Conservation (phyloP, 2,888 invertebrate species). For the Scaptomyza reducta region DNA sequence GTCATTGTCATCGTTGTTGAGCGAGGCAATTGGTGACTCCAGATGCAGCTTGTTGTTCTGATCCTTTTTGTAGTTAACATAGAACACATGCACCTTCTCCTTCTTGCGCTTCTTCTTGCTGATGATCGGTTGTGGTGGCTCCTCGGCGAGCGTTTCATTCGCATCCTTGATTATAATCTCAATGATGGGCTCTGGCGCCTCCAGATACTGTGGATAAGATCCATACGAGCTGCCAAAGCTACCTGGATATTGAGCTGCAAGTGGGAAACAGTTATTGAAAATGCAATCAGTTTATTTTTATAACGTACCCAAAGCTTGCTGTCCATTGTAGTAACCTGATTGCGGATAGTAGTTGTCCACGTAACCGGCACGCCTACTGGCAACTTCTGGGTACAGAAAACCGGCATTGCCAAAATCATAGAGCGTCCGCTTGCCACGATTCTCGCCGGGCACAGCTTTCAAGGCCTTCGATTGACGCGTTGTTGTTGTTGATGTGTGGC, state of each 20-base stretch:
- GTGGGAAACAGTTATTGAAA: background rate
- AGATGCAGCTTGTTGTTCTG: conserved; percentile 90
- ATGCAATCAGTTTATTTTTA: background rate
- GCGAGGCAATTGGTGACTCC: conserved; percentile 91
- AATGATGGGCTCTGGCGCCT: conserved; percentile 94
- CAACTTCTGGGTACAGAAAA: conserved; percentile 76
- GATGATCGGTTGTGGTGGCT: conserved; percentile 84
- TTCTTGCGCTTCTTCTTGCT: conserved; percentile 87
- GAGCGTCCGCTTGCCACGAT: conserved; percentile 83
- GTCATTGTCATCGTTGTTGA: conserved; percentile 88
- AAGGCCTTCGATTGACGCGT: conserved; percentile 57
- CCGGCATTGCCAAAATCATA: conserved; percentile 81
- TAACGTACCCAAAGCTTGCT: conserved; percentile 74
- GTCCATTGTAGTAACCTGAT: conserved; percentile 78
- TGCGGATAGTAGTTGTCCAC: conserved; percentile 74
- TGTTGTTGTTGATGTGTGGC: conserved; percentile 22
- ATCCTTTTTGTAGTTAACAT: conserved; percentile 95
- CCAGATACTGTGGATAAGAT: conserved; percentile 86
- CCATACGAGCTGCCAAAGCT: conserved; percentile 69
- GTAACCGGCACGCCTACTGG: conserved; percentile 78
- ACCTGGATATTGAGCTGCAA: conserved; percentile 75
- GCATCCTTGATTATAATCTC: conserved; percentile 96
- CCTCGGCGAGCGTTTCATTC: conserved; percentile 90
- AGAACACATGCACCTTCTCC: conserved; percentile 95
- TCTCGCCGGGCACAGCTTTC: conserved; percentile 70